phyloP scores from a whole-genome alignment of 2,888 invertebrate species.

The Diadromus collaris region DNA sequence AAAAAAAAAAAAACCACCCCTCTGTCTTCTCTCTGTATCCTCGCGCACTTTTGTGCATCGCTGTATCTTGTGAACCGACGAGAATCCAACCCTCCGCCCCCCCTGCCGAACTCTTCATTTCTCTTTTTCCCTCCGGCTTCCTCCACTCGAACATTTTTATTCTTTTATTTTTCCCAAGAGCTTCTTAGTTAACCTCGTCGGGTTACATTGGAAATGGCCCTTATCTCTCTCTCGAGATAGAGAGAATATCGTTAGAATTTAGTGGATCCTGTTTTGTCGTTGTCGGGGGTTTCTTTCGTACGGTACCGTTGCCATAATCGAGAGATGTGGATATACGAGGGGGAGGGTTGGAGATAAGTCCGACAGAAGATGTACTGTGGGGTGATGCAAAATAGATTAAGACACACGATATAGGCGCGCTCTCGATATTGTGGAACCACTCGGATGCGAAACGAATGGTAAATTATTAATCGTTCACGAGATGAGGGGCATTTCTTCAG shows the following conservation, averaged over 20 bases:
- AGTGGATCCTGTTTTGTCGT: slow-evolving; percentile 51
- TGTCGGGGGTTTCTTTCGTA: slow-evolving; percentile 23
- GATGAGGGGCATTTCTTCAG: no score
- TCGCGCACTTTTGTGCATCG: background rate
- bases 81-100: slow-evolving; percentile 13
- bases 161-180: slow-evolving; percentile 53
- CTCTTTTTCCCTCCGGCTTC: slow-evolving; percentile 23
- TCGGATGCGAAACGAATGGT: background rate
- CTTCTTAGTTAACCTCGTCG: slow-evolving; percentile 59
- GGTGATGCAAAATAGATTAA: slow-evolving; percentile 20
- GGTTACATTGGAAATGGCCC: slow-evolving; percentile 50
- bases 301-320: background rate
- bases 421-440: background rate
- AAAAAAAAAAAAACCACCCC: background rate
- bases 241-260: slow-evolving; percentile 53
- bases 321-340: background rate
- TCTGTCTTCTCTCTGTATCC: background rate
- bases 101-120: slow-evolving; percentile 30
- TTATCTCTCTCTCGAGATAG: slow-evolving; percentile 35
- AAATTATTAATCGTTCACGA: background rate
- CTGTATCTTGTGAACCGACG: background rate
- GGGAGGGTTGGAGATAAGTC: background rate
- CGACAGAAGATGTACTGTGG: background rate
- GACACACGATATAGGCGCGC: background rate
- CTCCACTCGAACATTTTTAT: slow-evolving; percentile 46